These are phyloP conservation scores for Hydrotaea cyrtoneurina DNA, from an alignment of 2,888 invertebrate genomes.

Conservation along the genomic window DNA sequence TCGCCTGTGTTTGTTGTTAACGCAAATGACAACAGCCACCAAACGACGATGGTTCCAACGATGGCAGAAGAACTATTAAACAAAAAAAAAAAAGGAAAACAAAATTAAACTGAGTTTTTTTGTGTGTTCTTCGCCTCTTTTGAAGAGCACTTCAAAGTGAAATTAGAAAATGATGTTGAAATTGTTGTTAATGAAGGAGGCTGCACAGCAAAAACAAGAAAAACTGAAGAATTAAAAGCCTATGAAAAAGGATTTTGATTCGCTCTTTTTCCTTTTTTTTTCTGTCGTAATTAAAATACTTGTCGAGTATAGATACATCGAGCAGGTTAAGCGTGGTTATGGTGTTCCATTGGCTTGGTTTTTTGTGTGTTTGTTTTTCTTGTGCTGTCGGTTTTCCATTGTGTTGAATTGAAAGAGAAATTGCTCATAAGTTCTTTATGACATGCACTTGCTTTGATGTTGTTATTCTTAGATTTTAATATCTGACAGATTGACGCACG, in stretches of 20 bases:
- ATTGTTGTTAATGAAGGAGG: constrained; percentile 28
- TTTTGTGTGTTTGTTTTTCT: not conserved
- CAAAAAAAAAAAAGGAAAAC: constrained; percentile 12
- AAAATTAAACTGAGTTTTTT: constrained; percentile 3
- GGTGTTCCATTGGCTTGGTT: not conserved
- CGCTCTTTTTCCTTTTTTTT: not conserved
- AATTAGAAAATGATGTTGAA: constrained; percentile 38
- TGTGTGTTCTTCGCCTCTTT: not conserved
- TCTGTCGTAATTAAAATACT: constrained; percentile 42
- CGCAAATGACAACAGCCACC: constrained; percentile 43
- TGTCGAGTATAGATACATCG: not conserved
- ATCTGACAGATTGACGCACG: not conserved
- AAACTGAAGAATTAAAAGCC: constrained; percentile 22
- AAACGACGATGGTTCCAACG: not conserved
- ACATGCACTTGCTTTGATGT: constrained; percentile 36
- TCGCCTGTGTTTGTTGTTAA: constrained; percentile 15
- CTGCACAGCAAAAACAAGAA: not conserved
- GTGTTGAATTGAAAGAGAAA: constrained; percentile 31
- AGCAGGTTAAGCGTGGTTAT: constrained; percentile 29
- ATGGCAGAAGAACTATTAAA: not conserved
- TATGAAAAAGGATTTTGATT: constrained; percentile 1
- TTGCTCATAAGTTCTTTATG: constrained; percentile 38
- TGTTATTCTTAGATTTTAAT: constrained; percentile 13
- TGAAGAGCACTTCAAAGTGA: constrained; percentile 56
- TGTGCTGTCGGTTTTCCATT: not conserved